Evolutionary conservation across 1,140 invertebrate genomes (phyloP).

Genomic region (Dreissena rostriformis): DNA sequence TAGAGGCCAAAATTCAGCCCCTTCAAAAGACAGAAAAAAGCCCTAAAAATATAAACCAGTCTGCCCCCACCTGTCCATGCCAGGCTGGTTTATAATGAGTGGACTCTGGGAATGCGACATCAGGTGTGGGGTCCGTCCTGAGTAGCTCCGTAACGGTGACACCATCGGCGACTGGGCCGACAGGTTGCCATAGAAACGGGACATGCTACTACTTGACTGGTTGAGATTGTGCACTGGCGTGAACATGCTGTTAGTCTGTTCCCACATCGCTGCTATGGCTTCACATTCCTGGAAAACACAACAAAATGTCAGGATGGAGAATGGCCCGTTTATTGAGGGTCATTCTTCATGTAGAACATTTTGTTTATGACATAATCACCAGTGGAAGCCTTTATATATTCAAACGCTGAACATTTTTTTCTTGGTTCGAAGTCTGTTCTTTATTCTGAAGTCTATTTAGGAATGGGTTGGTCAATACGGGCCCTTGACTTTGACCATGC

Average conservation of each 20-base stretch:
- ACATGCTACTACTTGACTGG: constrained; percentile 68
- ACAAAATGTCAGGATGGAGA: background rate
- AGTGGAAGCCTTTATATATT: too few species aligned
- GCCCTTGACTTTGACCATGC: too few species aligned
- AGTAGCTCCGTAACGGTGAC: constrained; percentile 73
- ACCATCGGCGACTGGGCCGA: constrained; percentile 72
- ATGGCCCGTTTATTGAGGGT: too few species aligned
- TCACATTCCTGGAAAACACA: constrained; percentile 69
- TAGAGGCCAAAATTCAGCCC: too few species aligned
- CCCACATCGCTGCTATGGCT: constrained; percentile 64
- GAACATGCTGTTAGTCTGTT: constrained; percentile 65
- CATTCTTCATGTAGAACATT: too few species aligned
- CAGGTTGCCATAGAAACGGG: constrained; percentile 64
- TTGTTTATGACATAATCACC: too few species aligned
- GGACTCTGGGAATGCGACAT: constrained; percentile 60
- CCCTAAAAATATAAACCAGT: too few species aligned
- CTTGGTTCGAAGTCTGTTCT: too few species aligned
- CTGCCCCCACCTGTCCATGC: constrained; percentile 36
- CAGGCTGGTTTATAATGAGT: constrained; percentile 7
- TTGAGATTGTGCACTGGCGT: constrained; percentile 61
- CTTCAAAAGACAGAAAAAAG: too few species aligned
- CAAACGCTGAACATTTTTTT: too few species aligned
- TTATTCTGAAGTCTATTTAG: too few species aligned
- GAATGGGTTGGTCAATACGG: too few species aligned
- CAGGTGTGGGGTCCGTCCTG: constrained; percentile 69